Evolutionary conservation across 2,888 invertebrate species (phyloP).

Genomic region (Temnothorax unifasciatus): DNA sequence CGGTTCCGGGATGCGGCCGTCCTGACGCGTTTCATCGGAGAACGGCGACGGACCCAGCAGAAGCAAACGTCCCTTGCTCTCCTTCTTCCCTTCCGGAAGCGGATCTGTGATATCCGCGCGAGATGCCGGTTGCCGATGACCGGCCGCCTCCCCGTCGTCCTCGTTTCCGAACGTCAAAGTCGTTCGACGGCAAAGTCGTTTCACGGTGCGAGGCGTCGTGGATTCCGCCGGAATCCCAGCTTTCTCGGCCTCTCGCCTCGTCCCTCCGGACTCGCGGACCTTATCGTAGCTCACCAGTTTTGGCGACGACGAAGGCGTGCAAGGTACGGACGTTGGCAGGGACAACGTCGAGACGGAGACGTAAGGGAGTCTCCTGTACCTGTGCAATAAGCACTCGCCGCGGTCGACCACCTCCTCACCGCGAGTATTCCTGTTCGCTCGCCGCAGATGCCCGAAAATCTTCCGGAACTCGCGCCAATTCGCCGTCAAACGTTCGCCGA

Average conservation of each 20-base stretch:
- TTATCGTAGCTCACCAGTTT: neutral
- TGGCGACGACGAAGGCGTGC: neutral
- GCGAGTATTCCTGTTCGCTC: neutral
- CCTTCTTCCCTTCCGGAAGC: neutral
- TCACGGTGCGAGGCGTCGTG: conserved; percentile 60
- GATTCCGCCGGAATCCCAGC: conserved; percentile 43
- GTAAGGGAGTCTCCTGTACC: neutral
- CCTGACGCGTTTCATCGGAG: conserved; percentile 54
- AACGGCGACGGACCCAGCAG: neutral
- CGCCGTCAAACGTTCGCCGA: neutral
- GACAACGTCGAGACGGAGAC: conserved; percentile 23
- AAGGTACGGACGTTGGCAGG: neutral
- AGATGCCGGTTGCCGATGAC: neutral
- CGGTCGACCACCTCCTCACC: neutral
- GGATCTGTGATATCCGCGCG: neutral
- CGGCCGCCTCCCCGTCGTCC: conserved; percentile 42
- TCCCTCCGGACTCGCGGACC: neutral
- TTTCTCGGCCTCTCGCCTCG: neutral
- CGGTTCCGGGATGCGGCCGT: conserved; percentile 53
- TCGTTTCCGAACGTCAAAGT: conserved; percentile 62
- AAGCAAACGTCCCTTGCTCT: neutral
- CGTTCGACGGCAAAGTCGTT: conserved; percentile 64
- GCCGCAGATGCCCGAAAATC: conserved; percentile 50
- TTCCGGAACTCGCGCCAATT: conserved; percentile 64
- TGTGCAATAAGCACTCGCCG: neutral